Evolutionary conservation across 2,113 vertebrate species (phyloP).

Genomic region (Etheostoma cragini): DNA sequence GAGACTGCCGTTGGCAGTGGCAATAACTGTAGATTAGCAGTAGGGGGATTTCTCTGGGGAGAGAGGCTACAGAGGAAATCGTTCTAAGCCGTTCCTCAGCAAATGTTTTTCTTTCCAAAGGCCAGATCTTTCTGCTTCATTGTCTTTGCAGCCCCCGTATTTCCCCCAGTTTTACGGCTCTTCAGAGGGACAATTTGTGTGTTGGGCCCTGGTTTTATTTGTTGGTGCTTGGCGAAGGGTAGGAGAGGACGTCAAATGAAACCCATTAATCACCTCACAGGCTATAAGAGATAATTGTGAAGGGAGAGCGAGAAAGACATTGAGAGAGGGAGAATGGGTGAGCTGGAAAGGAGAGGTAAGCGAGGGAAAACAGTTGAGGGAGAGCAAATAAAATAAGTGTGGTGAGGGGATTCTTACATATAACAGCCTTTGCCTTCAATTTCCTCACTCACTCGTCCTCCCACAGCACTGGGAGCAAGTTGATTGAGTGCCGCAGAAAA

Average conservation of each 20-base stretch:
- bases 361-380: constrained; percentile 54
- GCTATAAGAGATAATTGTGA: constrained; percentile 86
- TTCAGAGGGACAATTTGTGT: constrained; percentile 87
- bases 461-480: constrained; percentile 1
- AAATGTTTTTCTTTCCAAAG: constrained; percentile 85
- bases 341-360: constrained; percentile 63
- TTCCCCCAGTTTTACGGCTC: constrained; percentile 83
- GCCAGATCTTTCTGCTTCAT: constrained; percentile 82
- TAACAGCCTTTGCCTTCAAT: constrained; percentile 70
- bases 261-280: constrained; percentile 88
- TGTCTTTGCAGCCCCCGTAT: constrained; percentile 79
- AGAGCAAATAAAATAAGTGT: constrained; percentile 76
- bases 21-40: constrained; percentile 88
- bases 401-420: constrained; percentile 72
- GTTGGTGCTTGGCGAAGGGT: constrained; percentile 82
- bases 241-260: constrained; percentile 86
- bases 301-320: constrained; percentile 79
- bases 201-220: constrained; percentile 85
- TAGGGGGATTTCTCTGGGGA: constrained; percentile 85
- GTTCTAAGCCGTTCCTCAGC: constrained; percentile 77
- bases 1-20: constrained; percentile 81
- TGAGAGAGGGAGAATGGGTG: constrained; percentile 63
- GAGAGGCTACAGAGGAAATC: constrained; percentile 72
- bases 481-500: constrained; percentile 65
- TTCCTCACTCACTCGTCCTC: constrained; percentile 54